Evolutionary conservation across 2,888 invertebrate genomes (phyloP).

Genomic region (Drosophila barbarae): DNA sequence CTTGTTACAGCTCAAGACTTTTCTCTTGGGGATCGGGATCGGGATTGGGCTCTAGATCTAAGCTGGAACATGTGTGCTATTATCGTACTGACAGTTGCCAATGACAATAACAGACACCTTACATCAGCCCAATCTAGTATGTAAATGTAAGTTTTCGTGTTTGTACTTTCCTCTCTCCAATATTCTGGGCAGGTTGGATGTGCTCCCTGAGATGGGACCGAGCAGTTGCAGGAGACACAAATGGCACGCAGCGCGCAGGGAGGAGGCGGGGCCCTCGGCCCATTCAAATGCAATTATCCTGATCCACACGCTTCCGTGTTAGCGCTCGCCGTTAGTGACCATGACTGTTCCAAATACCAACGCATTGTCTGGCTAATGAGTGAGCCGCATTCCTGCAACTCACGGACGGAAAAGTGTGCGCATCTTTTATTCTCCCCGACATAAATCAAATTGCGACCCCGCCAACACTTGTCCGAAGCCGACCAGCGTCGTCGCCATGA

Average conservation of each 20-base stretch:
- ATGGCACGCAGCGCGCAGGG: neutral
- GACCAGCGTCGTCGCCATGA: constrained; percentile 12
- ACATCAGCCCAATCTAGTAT: constrained; percentile 53
- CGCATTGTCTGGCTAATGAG: constrained; percentile 67
- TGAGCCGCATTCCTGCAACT: constrained; percentile 63
- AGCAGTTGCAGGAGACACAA: neutral
- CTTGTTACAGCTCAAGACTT: constrained; percentile 3
- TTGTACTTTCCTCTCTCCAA: neutral
- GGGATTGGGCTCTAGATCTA: neutral
- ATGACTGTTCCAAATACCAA: constrained; percentile 59
- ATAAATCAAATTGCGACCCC: constrained; percentile 58
- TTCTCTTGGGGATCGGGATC: neutral
- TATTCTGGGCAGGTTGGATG: constrained; percentile 13
- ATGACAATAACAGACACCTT: constrained; percentile 61
- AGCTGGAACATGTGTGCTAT: constrained; percentile 52
- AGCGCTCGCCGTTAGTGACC: constrained; percentile 5
- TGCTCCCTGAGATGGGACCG: neutral
- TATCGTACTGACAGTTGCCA: constrained; percentile 63
- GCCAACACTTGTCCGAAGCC: constrained; percentile 15
- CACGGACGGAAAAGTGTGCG: constrained; percentile 56
- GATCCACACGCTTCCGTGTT: constrained; percentile 19
- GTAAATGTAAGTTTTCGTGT: neutral
- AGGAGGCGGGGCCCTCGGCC: neutral
- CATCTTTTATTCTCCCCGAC: constrained; percentile 50
- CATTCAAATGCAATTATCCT: constrained; percentile 14